Evolutionary conservation across 1,140 invertebrate genomes (phyloP), one percentile per base, ranked within the genome.

Genomic region (Zaprionus nigranus): DNA sequence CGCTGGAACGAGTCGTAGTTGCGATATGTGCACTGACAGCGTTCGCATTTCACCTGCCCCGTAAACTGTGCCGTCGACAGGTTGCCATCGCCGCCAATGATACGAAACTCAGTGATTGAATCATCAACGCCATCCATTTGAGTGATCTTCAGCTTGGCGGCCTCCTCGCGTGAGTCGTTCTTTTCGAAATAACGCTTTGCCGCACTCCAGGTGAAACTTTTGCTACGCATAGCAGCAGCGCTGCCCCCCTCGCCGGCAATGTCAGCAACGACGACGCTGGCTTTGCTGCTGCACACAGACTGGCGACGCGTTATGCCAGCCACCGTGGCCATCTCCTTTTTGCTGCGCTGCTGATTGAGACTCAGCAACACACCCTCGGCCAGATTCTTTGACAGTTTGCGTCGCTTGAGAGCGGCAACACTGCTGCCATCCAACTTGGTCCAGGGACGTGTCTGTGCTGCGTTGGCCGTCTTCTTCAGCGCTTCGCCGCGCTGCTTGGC

Each of bases 21-120:
- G 84, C 98, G 94, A 91, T 99, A 99, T 3, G 97, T 96, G 81
- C 97, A 96, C 81, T 97, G 96, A 91, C 98, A 99, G 61, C 96
- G 95, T 74, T 96, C 95, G 93, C 98, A 98, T 80, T 96, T 97
- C 0, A 98, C 97, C 17, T 97, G 96, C 95, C 95, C 43, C 91
- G 92, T 82, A 36, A 93, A 92, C n/a, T 93, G 93, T 15, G 94
- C 94, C 36, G 94, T 90, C 2, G 84, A 81, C 7, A 84, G 34
- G 28, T 90, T 84, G 2, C 81, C 84, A 30, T 88, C 85, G 7
- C 80, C 70, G 1, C 65, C 65, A 54, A 91, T 82, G 36, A 93
- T 84, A 81, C 94, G 75, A 69, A 92, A 78, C 43, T 93, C 92
- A 11, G 92, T 93, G 38, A 94, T 94, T 5, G 94, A 94, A 85